These are phyloP conservation scores for Ancistrus triradiatus DNA, from an alignment of 2,113 vertebrate genomes.

Conservation along the genomic window DNA sequence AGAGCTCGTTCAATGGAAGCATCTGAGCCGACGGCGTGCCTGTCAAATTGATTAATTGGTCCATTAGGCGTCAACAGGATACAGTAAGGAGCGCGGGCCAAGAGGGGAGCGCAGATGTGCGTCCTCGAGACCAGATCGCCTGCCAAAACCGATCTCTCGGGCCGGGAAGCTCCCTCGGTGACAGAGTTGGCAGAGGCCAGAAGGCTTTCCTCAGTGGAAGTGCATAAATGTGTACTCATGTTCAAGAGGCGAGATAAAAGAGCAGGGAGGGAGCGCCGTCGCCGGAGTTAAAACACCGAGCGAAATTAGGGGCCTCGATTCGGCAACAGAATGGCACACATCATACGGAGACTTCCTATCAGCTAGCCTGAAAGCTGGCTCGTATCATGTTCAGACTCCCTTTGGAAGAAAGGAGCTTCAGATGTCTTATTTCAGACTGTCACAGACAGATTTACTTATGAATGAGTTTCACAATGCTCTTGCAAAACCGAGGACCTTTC, in stretches of 20 bases:
- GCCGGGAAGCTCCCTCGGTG: constrained; percentile 40
- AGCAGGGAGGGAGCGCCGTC: constrained; percentile 30
- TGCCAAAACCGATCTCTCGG: constrained; percentile 42
- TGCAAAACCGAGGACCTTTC: too few species aligned
- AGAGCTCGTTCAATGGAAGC: constrained; percentile 10
- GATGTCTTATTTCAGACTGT: not conserved
- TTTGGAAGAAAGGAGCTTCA: constrained; percentile 9
- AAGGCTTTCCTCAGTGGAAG: constrained; percentile 48
- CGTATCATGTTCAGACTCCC: not conserved
- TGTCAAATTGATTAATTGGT: constrained; percentile 44
- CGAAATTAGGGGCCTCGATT: constrained; percentile 20
- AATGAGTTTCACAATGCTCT: too few species aligned
- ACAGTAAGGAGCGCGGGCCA: constrained; percentile 29
- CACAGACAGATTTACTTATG: too few species aligned
- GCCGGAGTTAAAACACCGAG: constrained; percentile 30
- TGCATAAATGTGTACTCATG: constrained; percentile 40
- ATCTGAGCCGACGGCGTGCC: constrained; percentile 22
- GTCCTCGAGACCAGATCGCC: constrained; percentile 38
- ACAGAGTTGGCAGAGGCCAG: constrained; percentile 40
- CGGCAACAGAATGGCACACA: constrained; percentile 13
- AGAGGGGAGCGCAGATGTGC: constrained; percentile 43
- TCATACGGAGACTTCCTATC: constrained; percentile 27
- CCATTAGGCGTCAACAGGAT: constrained; percentile 42
- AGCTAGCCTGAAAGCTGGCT: constrained; percentile 2
- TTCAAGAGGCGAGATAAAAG: constrained; percentile 38